Evolutionary conservation across 2,888 invertebrate genomes (phyloP), one percentile per base, ranked within the genome.

Genomic region (Mesorhabditis spiculigera): DNA sequence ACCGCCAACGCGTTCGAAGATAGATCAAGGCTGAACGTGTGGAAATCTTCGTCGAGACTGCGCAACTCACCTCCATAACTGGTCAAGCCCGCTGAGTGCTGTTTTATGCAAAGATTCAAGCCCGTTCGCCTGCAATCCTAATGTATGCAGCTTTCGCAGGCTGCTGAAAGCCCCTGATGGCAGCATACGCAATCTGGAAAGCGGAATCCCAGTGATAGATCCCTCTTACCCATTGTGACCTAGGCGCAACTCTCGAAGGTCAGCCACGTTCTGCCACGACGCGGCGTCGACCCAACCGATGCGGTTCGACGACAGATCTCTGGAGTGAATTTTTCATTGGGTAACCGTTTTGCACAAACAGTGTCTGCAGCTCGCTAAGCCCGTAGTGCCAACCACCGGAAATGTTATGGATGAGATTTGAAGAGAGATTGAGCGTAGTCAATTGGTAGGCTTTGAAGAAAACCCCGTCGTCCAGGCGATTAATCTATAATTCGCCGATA

Each of bases 1-100:
- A 81, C 75, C 8, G 81, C 81, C 63, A 81, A 63, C 5, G 74
- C 72, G 67, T 81, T 81, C 6, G 77, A 76, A 5, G 78, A 78
- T 6, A 81, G 70, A 70, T 81, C 81, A 43, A 75, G 69, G 66
- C 65, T 73, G 62, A 42, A 45, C 28, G 16, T 5, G 41, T 43
- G 5, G 72, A 64, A 45, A 67, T 28, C 28, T 3, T 28, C 28
- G 28, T 28, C 1, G 28, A 3, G 28, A 28, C 28, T 28, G 28
- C 28, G 28, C 28, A 28, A 28, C 43, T 41, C n/a, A 71, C 71
- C 71, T 73, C 64, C 77, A 71, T 63, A 78, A 68, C 43, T 72
- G 73, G 62, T 77, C 73, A 69, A 80, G 74, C n/a, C 79, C 80
- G 6, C 75, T 70, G 69, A 79, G 65, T 2, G 80, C 76, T 6